phyloP scores from a whole-genome alignment of 2,797 vertebrate species.

The Zalophus californianus region DNA sequence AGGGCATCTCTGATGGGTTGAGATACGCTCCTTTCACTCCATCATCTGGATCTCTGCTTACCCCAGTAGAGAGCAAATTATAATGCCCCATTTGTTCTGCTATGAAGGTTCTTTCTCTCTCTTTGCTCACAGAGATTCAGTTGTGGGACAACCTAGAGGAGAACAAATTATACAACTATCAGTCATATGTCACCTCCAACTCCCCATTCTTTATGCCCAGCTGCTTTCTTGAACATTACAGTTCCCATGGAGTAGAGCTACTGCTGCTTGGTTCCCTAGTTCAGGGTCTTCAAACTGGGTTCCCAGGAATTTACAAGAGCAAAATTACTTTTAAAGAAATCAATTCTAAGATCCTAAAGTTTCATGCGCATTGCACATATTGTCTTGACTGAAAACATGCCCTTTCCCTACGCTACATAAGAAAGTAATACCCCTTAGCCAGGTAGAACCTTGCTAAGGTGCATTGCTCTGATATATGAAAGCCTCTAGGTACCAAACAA shows the following conservation, averaged over 20 bases:
- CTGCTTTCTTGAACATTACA: neutral
- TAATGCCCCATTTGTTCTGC: neutral
- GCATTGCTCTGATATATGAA: neutral
- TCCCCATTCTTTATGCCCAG: neutral
- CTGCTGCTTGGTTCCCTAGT: neutral
- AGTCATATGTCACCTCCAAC: neutral
- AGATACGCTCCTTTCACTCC: neutral
- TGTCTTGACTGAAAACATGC: neutral
- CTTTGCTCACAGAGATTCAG: neutral
- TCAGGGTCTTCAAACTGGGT: neutral
- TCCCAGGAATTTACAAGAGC: neutral
- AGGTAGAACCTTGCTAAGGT: neutral
- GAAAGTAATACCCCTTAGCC: neutral
- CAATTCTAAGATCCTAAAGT: neutral
- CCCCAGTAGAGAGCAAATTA: neutral
- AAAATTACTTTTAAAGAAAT: slow-evolving; percentile 9
- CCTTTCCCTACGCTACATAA: neutral
- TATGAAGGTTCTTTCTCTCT: neutral
- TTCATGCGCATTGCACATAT: neutral
- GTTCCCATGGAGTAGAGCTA: neutral
- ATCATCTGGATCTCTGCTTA: neutral
- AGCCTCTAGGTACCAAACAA: neutral
- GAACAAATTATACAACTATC: neutral
- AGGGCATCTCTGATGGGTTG: neutral
- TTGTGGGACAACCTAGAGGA: neutral